These are phyloP conservation scores for Mesoligia furuncula DNA, from an alignment of 2,888 invertebrate genomes.

Conservation along the genomic window DNA sequence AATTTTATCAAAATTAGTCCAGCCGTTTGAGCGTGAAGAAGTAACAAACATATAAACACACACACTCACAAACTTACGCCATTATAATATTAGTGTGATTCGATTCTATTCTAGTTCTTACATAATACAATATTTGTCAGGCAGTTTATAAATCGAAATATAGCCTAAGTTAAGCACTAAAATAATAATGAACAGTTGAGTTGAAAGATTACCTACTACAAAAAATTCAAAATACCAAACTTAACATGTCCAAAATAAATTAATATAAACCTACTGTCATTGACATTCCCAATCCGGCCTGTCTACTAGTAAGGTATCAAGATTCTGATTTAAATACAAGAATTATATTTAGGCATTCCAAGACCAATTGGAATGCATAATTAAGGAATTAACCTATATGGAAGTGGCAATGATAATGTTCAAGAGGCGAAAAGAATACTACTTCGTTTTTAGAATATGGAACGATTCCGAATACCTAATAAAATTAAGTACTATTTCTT, in stretches of 20 bases:
- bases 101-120: background rate
- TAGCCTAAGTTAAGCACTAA: background rate
- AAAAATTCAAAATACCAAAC: background rate
- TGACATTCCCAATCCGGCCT: slow-evolving; percentile 46
- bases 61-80: no score
- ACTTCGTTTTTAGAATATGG: slow-evolving; percentile 8
- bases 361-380: slow-evolving; percentile 40
- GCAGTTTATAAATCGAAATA: background rate
- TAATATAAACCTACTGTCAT: slow-evolving; percentile 25
- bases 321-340: slow-evolving; percentile 23
- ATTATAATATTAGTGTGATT: no score
- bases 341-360: slow-evolving; percentile 15
- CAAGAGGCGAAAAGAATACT: slow-evolving; percentile 8
- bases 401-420: slow-evolving; percentile 22
- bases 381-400: slow-evolving; percentile 35
- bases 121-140: background rate
- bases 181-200: background rate
- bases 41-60: no score
- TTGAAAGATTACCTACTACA: background rate
- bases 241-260: slow-evolving; percentile 10
- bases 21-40: no score
- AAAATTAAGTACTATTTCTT: background rate
- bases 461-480: background rate
- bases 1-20: no score
- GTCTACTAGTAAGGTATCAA: slow-evolving; percentile 12